Conservation (phyloP, 1,140 invertebrate genomes). For the Rhagoletis zephyria region DNA sequence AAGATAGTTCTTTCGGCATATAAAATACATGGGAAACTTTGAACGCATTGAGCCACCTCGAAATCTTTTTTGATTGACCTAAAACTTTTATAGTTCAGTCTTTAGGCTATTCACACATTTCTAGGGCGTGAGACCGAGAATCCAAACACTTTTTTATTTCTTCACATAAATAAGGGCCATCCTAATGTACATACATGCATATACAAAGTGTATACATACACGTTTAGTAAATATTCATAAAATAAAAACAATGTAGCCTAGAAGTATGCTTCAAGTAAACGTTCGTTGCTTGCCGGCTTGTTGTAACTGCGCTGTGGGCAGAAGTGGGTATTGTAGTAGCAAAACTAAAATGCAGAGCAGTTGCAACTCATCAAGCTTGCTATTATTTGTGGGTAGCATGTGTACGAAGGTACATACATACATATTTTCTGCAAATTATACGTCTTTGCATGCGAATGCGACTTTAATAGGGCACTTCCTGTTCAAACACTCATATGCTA, state of each 20-base stretch:
- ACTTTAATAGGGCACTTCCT: background rate
- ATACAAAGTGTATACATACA: background rate
- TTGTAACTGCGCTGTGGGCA: background rate
- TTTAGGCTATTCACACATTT: no score
- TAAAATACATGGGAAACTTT: no score
- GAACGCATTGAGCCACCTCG: no score
- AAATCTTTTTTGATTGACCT: no score
- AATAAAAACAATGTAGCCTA: background rate
- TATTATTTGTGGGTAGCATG: background rate
- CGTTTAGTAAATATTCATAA: background rate
- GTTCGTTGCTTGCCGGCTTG: background rate
- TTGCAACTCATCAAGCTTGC: no score
- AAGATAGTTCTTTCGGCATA: no score
- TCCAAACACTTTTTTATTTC: no score
- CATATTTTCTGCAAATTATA: background rate
- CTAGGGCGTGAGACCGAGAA: no score
- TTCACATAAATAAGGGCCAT: no score
- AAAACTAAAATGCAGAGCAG: no score
- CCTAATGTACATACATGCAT: background rate
- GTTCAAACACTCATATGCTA: background rate
- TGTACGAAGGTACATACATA: background rate
- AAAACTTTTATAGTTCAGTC: no score
- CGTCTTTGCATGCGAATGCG: background rate
- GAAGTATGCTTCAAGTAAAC: constrained; percentile 27
- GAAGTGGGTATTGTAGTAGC: background rate